These are phyloP conservation scores for Nannoperca obscura DNA, from an alignment of 2,797 vertebrate species.

Conservation along the genomic window DNA sequence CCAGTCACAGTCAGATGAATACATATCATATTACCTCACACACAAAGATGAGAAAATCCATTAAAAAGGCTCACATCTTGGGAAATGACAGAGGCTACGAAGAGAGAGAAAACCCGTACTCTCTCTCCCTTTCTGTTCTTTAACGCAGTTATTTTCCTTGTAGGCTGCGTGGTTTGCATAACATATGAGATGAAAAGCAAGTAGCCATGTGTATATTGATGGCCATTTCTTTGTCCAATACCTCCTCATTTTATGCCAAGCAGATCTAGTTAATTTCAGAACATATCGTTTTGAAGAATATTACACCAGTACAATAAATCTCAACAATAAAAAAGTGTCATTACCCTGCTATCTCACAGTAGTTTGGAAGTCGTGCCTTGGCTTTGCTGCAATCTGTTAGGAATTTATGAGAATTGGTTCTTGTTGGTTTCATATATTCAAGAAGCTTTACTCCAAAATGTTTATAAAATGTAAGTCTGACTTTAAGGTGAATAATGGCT, in stretches of 20 bases:
- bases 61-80: slow-evolving; percentile 65
- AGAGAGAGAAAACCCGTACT: slow-evolving; percentile 21
- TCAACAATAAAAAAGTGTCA: slow-evolving; percentile 21
- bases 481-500: not conserved
- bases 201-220: slow-evolving; percentile 23
- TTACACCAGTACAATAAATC: slow-evolving; percentile 29
- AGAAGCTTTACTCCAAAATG: not conserved
- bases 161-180: slow-evolving; percentile 29
- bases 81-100: slow-evolving; percentile 53
- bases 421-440: not conserved
- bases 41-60: slow-evolving; percentile 66
- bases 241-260: slow-evolving; percentile 10
- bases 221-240: slow-evolving; percentile 19
- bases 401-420: slow-evolving; percentile 12
- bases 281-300: slow-evolving; percentile 36
- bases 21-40: slow-evolving; percentile 61
- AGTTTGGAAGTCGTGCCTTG: not conserved
- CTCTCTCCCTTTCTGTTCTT: not conserved
- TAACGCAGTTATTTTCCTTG: slow-evolving; percentile 18
- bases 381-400: slow-evolving; percentile 4
- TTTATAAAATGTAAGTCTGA: not conserved
- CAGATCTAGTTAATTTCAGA: slow-evolving; percentile 31
- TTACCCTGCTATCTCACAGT: slow-evolving; percentile 8
- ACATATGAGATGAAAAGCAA: slow-evolving; percentile 36
- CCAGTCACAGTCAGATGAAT: slow-evolving; percentile 55